Evolutionary conservation across 2,797 vertebrate species (phyloP), one percentile per base, ranked within the genome.

Genomic region (Zalophus californianus): DNA sequence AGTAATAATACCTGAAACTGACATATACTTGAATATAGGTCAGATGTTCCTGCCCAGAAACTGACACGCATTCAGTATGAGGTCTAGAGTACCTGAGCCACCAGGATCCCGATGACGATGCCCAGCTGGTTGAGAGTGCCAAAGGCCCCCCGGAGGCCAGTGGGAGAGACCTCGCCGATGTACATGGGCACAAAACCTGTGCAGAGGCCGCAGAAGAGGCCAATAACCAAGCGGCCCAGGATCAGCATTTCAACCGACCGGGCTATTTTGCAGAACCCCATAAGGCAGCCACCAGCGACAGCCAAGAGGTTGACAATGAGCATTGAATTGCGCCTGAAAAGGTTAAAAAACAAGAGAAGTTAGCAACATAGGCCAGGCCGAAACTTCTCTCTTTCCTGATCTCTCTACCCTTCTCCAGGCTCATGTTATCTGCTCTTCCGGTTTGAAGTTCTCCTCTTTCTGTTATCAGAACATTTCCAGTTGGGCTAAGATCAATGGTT

Each of bases 171-270:
- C 95, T 99, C 99, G 0, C 99, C 99, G 85, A 99, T 99, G 52
- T 99, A 99, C 99, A 99, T 99, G 86, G 99, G 99, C 14, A 99
- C 99, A 77, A 99, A 99, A 82, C 99, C 99, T 0, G 99, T 99
- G 95, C 99, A 99, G 32, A 99, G 99, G 0, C 99, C 99, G 5
- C 99, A 99, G 98, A 99, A 99, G 54, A 99, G n/a, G 0, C 99
- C 99, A 7, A 99, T 99, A 91, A 99, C 3, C 41, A 99, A 98
- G 2, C 99, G 99, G 1, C 99, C 99, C 8, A 99, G 97, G 56
- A 99, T 99, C 95, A 99, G 97, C 99, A 99, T 99, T 98, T 99
- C 99, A 5, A 99, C 98, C 0, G 99, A 99, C 68, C 97, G 92
- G 13, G 99, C 99, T 29, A 99, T 50, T 97, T 99, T 99, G 62